These are phyloP conservation scores for Minunthozetes semirufus DNA, from an alignment of 2,888 invertebrate genomes.

Conservation along the genomic window DNA sequence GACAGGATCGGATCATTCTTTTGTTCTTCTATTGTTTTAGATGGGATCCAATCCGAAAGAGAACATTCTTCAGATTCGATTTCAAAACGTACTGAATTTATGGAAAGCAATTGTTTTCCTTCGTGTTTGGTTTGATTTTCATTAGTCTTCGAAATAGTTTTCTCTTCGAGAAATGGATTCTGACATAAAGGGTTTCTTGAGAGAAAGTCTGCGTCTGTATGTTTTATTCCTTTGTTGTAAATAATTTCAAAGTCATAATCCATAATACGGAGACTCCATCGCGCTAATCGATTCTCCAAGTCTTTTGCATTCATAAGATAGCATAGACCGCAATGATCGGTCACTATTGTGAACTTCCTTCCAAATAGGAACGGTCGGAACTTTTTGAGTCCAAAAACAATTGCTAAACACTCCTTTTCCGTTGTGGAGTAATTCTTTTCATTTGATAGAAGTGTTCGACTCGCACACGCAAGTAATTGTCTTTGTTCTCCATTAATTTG, in stretches of 20 bases:
- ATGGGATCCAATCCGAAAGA: background rate
- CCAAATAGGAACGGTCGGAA: background rate
- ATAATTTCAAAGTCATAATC: no score
- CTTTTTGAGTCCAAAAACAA: background rate
- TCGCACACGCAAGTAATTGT: background rate
- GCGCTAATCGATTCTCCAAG: background rate
- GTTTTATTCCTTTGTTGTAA: no score
- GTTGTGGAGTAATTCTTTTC: no score
- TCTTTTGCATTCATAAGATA: background rate
- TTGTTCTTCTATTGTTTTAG: background rate
- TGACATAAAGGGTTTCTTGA: no score
- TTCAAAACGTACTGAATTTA: background rate
- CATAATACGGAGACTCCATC: constrained; percentile 1
- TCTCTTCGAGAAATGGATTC: no score
- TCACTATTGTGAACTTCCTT: background rate
- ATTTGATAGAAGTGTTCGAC: no score
- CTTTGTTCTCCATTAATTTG: no score
- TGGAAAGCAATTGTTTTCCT: no score
- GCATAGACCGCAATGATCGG: background rate
- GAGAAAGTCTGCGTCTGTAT: no score
- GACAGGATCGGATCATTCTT: background rate
- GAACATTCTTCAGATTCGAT: background rate
- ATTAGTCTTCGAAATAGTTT: no score
- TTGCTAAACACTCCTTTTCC: background rate
- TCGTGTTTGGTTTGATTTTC: no score